Conservation (phyloP, 2,113 vertebrate genomes). For the Ondatra zibethicus region DNA sequence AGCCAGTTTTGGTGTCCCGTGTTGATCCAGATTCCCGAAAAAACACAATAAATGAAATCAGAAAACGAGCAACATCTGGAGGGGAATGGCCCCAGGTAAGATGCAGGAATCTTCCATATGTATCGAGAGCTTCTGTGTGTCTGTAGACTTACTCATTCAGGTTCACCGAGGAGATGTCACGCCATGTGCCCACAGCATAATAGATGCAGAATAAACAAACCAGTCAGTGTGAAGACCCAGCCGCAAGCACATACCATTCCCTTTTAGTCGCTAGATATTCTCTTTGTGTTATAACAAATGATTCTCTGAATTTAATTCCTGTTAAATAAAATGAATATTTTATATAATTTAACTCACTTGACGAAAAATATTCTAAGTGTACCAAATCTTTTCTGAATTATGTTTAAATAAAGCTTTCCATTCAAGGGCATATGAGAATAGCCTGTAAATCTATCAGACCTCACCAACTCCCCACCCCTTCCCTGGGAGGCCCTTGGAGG, state of each 20-base stretch:
- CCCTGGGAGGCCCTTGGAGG: not conserved
- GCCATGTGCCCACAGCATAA: not conserved
- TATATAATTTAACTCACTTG: not conserved
- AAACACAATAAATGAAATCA: conserved; percentile 95
- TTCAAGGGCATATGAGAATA: not conserved
- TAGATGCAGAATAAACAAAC: not conserved
- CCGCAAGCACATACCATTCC: not conserved
- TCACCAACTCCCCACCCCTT: not conserved
- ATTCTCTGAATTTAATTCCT: conserved; percentile 11
- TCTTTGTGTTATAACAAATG: not conserved
- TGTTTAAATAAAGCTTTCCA: not conserved
- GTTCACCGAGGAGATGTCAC: not conserved
- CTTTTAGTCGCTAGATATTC: not conserved
- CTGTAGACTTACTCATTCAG: not conserved
- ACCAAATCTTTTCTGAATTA: not conserved
- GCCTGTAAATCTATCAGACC: not conserved
- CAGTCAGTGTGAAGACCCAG: not conserved
- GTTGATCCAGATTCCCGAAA: conserved; percentile 95
- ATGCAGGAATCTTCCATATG: not conserved
- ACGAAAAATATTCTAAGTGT: not conserved
- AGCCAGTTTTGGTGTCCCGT: conserved; percentile 95
- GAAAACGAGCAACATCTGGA: conserved; percentile 89
- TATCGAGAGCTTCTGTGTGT: not conserved
- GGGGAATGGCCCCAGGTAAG: conserved; percentile 97
- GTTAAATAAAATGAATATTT: not conserved